phyloP scores from a whole-genome alignment of 2,888 invertebrate species.

The Formica aserva region DNA sequence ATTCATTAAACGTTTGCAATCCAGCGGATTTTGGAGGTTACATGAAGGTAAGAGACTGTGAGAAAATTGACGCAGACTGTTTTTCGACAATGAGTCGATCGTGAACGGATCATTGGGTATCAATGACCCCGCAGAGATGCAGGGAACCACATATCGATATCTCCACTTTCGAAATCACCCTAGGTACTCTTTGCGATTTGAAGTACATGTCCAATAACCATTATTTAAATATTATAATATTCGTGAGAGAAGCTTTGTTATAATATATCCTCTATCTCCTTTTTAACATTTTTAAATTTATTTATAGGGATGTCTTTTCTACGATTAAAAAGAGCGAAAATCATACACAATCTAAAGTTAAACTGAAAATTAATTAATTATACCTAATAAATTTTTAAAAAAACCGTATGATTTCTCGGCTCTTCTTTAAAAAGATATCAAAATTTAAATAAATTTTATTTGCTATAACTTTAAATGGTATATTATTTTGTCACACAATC shows the following conservation, averaged over 20 bases:
- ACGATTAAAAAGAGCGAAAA: neutral
- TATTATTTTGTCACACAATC: no score
- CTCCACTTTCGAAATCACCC: constrained; percentile 65
- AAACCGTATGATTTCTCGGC: no score
- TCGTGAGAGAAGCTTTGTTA: constrained; percentile 40
- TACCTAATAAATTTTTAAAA: neutral
- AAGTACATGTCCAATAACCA: constrained; percentile 78
- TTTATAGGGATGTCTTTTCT: neutral
- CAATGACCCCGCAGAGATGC: constrained; percentile 82
- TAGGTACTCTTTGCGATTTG: constrained; percentile 54
- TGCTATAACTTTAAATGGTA: no score
- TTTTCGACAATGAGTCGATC: constrained; percentile 79
- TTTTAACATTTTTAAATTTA: neutral
- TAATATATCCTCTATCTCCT: neutral
- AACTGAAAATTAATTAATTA: neutral
- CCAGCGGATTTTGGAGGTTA: constrained; percentile 79
- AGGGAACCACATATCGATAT: constrained; percentile 75
- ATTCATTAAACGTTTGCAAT: constrained; percentile 80
- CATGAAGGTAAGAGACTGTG: constrained; percentile 76
- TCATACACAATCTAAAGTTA: neutral
- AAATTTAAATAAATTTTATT: no score
- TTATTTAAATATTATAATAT: constrained; percentile 71
- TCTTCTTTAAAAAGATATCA: neutral
- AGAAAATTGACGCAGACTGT: constrained; percentile 79
- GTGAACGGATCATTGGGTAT: constrained; percentile 84